Percentiles rank a stretch among this genome's conserved stretches.
phyloP scores from a whole-genome alignment of 2,113 vertebrate genomes.

The Struthidea cinerea region DNA sequence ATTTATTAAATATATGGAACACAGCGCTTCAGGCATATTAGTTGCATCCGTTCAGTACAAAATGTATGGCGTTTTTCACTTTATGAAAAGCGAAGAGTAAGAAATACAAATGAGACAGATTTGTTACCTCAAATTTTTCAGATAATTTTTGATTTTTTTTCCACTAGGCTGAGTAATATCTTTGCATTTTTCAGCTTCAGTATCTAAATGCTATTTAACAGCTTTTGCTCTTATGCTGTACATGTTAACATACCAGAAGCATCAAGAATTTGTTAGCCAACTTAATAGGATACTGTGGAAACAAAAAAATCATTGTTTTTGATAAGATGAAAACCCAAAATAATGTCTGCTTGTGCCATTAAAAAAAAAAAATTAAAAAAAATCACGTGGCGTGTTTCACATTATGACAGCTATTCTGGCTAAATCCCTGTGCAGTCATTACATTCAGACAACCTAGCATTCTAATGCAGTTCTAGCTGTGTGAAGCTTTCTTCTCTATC shows the following conservation, averaged over 20 bases:
- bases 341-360: not conserved
- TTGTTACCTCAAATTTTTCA: not conserved
- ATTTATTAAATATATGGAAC: constrained; percentile 15
- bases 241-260: not conserved
- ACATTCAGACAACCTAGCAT: not conserved
- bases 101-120: not conserved
- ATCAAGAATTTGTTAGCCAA: not conserved
- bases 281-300: not conserved
- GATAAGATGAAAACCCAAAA: not conserved
- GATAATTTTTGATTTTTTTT: not conserved
- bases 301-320: not conserved
- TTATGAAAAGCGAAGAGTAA: not conserved
- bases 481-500: not conserved
- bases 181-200: not conserved
- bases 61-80: not conserved
- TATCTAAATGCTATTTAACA: not conserved
- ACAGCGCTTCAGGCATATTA: not conserved
- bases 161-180: not conserved
- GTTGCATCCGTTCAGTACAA: not conserved
- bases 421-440: not conserved
- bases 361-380: not conserved
- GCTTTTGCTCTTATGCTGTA: rapidly evolving
- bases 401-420: not conserved
- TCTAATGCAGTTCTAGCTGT: not conserved
- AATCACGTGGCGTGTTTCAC: not conserved